Conservation (phyloP, 23 tunicate genomes). For the Ascidia mentula region DNA sequence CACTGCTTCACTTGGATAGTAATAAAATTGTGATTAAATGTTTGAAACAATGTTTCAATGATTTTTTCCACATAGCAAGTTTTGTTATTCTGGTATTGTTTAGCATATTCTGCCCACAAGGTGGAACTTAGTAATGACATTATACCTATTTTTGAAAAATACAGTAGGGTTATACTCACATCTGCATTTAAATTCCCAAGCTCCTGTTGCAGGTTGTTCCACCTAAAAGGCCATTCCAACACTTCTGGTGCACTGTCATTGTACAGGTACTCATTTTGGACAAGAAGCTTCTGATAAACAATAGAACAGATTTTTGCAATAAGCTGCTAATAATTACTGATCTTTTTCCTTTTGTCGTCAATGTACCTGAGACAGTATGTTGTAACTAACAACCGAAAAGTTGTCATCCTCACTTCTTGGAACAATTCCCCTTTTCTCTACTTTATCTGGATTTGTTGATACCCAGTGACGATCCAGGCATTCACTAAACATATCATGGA, state of each 20-base stretch:
- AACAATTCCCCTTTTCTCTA: background rate
- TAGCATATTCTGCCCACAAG: too few species aligned
- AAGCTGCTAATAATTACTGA: background rate
- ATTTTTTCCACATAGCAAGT: too few species aligned
- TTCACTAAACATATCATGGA: too few species aligned
- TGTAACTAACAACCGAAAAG: constrained; percentile 39
- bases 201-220: constrained; percentile 63
- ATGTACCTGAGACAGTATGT: constrained; percentile 50
- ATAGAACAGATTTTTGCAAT: background rate
- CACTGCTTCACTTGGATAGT: too few species aligned
- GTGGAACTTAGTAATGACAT: too few species aligned
- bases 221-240: constrained; percentile 62
- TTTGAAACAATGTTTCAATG: too few species aligned
- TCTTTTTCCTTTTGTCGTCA: background rate
- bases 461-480: background rate
- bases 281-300: constrained; percentile 45
- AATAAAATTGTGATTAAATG: too few species aligned
- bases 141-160: background rate
- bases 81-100: too few species aligned
- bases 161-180: constrained; percentile 31
- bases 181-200: constrained; percentile 44
- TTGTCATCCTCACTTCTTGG: constrained; percentile 16
- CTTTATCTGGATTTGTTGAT: background rate
- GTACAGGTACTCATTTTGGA: constrained; percentile 46
- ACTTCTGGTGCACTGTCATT: constrained; percentile 40